Base-by-base conservation (phyloP, 1,140 invertebrate species). In the Potamilus streckersoni region DNA sequence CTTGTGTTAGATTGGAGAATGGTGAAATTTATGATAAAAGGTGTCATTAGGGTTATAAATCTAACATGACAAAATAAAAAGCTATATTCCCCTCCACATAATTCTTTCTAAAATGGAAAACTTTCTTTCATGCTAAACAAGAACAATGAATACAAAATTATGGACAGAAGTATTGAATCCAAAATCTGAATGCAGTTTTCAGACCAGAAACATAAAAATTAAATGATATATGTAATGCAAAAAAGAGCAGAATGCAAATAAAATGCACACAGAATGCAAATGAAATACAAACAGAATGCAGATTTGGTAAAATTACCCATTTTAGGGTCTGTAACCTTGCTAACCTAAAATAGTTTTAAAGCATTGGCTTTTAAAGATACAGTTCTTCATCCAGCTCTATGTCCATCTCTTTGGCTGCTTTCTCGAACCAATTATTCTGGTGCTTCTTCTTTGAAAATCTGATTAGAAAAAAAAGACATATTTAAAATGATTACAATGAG, bases 331-430 rank as follows among this genome's bases (percentile, higher is more conserved):
- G 12, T n/a, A 58, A 56, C 19, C 20, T 17, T 57, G 6, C 2
- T 4, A 3, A 20, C 20, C 2, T 4, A 60, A 19, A 65, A 57
- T 31, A 31, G 57, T 59, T 16, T 31, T 38, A 59, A 58, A 57
- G 56, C 38, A 69, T 92, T 84, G 14, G n/a, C 57, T 27, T 16
- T 57, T 63, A 70, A 64, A n/a, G 91, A 93, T 93, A 94, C 93
- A 92, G 81, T 83, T 93, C 91, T 77, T 95, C 94, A 83, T 96
- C 95, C 15, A 97, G 88, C 63, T 96, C 91, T 73, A 98, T 93
- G 88, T 98, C 96, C 93, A 96, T 94, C 78, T 97, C 95, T 80
- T 94, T 92, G 0, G 94, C 94, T 12, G 94, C 93, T 88, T 94
- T 95, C 79, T 94, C 92, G 81, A 96, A 91, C 96, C 97, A 98